Evolutionary conservation across 2,113 vertebrate genomes (phyloP), one percentile per base, ranked within the genome.

Genomic region (Ardeotis arabs): DNA sequence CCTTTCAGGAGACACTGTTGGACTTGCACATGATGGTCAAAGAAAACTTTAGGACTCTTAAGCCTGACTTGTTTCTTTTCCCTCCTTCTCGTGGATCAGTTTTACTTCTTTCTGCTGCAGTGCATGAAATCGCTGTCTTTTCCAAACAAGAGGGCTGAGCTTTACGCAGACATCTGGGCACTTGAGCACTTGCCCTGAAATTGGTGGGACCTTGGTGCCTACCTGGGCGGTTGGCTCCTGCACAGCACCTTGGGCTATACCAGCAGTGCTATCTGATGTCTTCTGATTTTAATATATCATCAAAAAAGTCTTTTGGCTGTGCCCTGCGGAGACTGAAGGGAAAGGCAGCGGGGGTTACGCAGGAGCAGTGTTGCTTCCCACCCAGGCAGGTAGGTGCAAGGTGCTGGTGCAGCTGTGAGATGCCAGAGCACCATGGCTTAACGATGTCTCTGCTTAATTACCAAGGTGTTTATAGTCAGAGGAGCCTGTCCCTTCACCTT

Each of bases 311-410:
- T 66, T 62, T 63, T 56, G 64, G 4, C 49, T 53, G 44, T 73
- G 24, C 27, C 41, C 75, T 9, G 22, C 41, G 55, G 27, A 64
- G 25, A 27, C 12, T 41, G 68, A 62, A 91, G 39, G 81, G 35
- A 87, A 55, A 80, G 18, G 4, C 39, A 68, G 47, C 0, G 0
- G 47, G 53, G 37, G 14, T 55, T 59, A 3, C 5, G 4, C 24
- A 14, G 33, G 7, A 28, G 70, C 31, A 67, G 12, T 27, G 25
- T 14, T 91, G n/a, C 23, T 84, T 77, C 77, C 77, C 74, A 75
- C 19, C n/a, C 0, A 0, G 37, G 50, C 45, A 82, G 60, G 80
- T 52, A 1, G 0, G 45, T 37, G 35, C 37, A 68, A 84, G 58
- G 53, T 0, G 0, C 53, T 50, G 44, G 22, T 39, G 13, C 10